These are phyloP conservation scores for Drosophila fuyamai DNA, from an alignment of 1,140 invertebrate species.

Conservation along the genomic window DNA sequence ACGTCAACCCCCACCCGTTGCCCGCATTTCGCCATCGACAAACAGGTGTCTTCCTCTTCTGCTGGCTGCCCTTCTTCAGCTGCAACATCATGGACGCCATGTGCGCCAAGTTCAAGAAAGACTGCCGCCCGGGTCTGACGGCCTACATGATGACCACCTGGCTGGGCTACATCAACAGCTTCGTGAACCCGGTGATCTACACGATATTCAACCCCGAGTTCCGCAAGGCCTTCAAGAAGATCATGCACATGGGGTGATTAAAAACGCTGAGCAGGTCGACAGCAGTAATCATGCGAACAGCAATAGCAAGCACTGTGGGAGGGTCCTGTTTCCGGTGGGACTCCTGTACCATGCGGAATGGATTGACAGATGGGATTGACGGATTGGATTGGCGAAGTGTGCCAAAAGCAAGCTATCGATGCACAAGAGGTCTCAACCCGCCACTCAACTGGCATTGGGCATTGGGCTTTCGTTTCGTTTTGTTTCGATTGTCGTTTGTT, in stretches of 20 bases:
- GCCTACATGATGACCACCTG: conserved; percentile 98
- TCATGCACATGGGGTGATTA: conserved; percentile 89
- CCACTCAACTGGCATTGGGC: conserved; percentile 53
- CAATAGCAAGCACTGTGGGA: conserved; percentile 4
- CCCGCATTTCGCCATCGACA: no score
- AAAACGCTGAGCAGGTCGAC: conserved; percentile 2
- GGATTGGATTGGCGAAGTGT: conserved; percentile 9
- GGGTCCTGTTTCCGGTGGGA: not conserved
- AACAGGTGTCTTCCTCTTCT: conserved; percentile 95
- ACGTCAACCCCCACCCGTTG: not conserved
- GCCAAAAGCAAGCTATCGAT: conserved; percentile 56
- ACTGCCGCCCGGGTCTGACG: conserved; percentile 94
- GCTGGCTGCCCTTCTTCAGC: conserved; percentile 99
- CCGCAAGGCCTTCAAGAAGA: conserved; percentile 98
- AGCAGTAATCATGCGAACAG: not conserved
- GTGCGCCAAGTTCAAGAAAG: conserved; percentile 91
- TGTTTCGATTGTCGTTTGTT: conserved; percentile 22
- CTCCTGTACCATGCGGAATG: not conserved
- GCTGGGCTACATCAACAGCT: conserved; percentile 99
- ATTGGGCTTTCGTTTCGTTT: conserved; percentile 37
- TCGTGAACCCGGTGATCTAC: conserved; percentile 99
- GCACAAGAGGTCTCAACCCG: conserved; percentile 32
- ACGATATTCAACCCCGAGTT: conserved; percentile 99
- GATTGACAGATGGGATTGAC: not conserved
- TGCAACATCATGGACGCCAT: conserved; percentile 99